phyloP scores from a whole-genome alignment of 2,888 invertebrate species.

The Ganaspis brasiliensis region DNA sequence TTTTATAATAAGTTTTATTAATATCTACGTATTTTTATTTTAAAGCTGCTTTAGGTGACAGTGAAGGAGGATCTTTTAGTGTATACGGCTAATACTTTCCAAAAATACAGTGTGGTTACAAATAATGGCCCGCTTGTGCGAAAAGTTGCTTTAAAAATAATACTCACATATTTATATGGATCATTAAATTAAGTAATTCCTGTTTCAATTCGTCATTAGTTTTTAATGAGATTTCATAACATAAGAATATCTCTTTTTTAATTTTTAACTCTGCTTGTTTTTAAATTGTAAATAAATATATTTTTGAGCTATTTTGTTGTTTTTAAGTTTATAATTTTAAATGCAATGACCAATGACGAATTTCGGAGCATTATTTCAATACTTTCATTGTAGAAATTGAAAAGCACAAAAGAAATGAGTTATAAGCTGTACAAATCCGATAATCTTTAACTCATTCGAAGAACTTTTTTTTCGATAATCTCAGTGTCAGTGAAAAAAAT shows the following conservation, averaged over 20 bases:
- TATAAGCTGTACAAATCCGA: too few species aligned
- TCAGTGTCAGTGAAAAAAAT: too few species aligned
- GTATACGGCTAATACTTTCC: conserved; percentile 27
- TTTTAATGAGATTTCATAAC: background rate
- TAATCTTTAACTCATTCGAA: too few species aligned
- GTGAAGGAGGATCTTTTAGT: conserved; percentile 4
- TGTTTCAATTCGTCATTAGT: background rate
- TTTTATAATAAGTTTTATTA: conserved; percentile 27
- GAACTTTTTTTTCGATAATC: too few species aligned
- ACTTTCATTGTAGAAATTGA: conserved; percentile 10
- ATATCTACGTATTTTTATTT: conserved; percentile 15
- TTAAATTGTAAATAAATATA: conserved; percentile 28
- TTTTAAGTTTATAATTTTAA: background rate
- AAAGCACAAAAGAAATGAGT: background rate
- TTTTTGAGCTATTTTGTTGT: conserved; percentile 17
- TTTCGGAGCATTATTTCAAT: background rate
- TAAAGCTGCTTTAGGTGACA: conserved; percentile 4
- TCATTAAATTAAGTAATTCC: background rate
- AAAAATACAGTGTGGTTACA: conserved; percentile 16
- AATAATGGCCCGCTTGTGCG: conserved; percentile 5
- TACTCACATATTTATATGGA: background rate
- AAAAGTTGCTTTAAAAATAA: background rate
- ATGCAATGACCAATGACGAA: background rate
- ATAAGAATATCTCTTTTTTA: background rate
- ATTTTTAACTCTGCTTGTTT: conserved; percentile 15